Conservation (phyloP, 2,113 vertebrate species). For the Callaeas wilsoni region DNA sequence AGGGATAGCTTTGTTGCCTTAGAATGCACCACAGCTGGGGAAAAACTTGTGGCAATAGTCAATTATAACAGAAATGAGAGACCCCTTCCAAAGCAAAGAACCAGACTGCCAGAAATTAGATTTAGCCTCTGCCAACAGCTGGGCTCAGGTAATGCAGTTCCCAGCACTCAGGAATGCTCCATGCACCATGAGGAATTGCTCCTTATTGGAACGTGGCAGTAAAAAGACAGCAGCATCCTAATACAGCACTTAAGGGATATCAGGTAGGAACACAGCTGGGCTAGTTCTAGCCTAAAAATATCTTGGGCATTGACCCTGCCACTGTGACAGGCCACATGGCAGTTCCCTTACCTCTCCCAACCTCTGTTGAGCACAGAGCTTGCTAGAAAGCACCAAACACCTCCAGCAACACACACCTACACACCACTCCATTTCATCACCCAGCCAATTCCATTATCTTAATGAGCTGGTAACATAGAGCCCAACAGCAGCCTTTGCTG, state of each 20-base stretch:
- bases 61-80: neutral
- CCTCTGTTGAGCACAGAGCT: neutral
- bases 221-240: neutral
- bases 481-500: neutral
- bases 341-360: neutral
- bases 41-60: neutral
- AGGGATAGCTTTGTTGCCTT: neutral
- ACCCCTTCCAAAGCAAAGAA: neutral
- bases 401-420: neutral
- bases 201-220: neutral
- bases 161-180: neutral
- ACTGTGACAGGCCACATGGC: neutral
- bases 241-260: neutral
- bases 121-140: neutral
- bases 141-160: neutral
- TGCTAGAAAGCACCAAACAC: neutral
- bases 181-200: neutral
- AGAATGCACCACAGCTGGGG: neutral
- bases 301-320: too few relatives aligned
- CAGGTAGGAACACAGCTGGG: neutral
- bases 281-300: neutral
- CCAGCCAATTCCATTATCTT: neutral
- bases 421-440: neutral
- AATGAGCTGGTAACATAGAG: neutral
- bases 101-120: neutral